phyloP scores from a whole-genome alignment of 2,113 vertebrate genomes.

The Neodon shergylaensis region DNA sequence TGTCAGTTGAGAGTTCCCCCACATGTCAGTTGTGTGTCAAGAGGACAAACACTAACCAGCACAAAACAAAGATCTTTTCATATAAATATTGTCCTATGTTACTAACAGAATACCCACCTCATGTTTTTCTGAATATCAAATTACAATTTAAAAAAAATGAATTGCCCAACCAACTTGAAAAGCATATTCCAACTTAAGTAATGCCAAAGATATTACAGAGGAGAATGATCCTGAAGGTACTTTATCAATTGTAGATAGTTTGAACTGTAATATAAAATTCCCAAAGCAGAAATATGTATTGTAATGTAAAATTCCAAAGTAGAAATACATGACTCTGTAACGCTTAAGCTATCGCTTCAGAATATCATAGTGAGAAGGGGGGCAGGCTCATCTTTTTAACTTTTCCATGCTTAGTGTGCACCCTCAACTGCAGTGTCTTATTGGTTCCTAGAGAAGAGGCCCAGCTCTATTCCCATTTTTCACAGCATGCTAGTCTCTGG shows the following conservation, averaged over 20 bases:
- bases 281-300: background rate
- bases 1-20: no score
- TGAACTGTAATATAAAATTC: background rate
- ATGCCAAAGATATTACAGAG: background rate
- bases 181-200: background rate
- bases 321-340: background rate
- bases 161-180: background rate
- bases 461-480: background rate
- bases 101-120: background rate
- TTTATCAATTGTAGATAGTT: background rate
- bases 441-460: background rate
- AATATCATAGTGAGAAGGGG: background rate
- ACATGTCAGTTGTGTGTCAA: background rate
- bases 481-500: accelerated
- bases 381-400: background rate
- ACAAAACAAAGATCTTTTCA: background rate
- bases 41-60: background rate
- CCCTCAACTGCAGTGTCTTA: background rate
- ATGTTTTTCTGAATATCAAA: conserved; percentile 35
- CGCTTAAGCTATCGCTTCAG: background rate
- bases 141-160: conserved; percentile 29
- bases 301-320: background rate
- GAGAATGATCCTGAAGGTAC: background rate
- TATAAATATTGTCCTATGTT: background rate
- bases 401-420: background rate